These are phyloP conservation scores for Clusia tigrina DNA, from an alignment of 2,888 invertebrate genomes.

Conservation along the genomic window DNA sequence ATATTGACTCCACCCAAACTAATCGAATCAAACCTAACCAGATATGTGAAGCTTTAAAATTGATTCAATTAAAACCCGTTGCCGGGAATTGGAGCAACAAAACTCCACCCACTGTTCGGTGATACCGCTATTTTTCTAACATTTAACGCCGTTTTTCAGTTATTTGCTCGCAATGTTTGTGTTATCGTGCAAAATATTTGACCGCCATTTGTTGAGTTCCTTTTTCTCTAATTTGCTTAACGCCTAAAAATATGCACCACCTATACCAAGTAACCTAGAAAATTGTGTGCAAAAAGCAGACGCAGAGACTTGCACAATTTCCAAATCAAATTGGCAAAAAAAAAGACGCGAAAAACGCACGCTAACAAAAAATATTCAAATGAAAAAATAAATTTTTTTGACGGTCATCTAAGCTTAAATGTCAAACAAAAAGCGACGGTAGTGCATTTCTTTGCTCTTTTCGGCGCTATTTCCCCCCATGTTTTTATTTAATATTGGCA, in stretches of 20 bases:
- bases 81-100: too few relatives aligned
- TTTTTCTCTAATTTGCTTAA: background rate
- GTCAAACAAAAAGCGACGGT: constrained; percentile 21
- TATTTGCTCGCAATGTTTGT: too few relatives aligned
- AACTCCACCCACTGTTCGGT: too few relatives aligned
- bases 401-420: constrained; percentile 28
- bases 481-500: too few relatives aligned
- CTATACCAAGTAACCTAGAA: constrained; percentile 28
- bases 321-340: background rate
- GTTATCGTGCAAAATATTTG: background rate
- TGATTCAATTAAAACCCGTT: too few relatives aligned
- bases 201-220: background rate
- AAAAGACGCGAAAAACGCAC: background rate
- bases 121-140: too few relatives aligned
- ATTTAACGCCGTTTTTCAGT: too few relatives aligned
- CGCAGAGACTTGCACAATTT: background rate
- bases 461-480: background rate
- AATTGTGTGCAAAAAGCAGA: background rate
- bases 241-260: constrained; percentile 13
- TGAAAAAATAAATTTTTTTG: constrained; percentile 24
- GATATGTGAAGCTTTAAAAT: too few relatives aligned
- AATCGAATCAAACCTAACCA: too few relatives aligned
- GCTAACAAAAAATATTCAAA: constrained; percentile 7
- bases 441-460: background rate
- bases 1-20: too few relatives aligned